phyloP scores from a whole-genome alignment of 2,797 vertebrate species.

The Alosa sapidissima region DNA sequence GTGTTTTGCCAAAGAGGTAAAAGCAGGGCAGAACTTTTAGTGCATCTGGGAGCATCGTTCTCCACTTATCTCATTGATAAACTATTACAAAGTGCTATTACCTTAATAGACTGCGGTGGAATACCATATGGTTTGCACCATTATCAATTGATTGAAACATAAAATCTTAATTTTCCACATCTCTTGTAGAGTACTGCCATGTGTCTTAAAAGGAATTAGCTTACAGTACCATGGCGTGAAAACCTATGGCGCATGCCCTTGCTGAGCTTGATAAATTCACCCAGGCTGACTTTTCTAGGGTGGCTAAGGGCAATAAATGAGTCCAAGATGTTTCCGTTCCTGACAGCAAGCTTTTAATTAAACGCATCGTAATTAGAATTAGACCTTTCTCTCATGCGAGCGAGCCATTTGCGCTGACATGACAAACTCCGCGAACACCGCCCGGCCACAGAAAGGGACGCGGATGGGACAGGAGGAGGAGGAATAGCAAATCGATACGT shows the following conservation, averaged over 20 bases:
- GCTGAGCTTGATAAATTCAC: constrained; percentile 15
- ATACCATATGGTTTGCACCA: not conserved
- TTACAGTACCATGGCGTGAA: not conserved
- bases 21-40: not conserved
- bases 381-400: constrained; percentile 56
- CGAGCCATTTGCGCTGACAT: constrained; percentile 64
- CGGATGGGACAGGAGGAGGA: constrained; percentile 63
- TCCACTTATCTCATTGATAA: constrained; percentile 18
- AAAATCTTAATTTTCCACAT: constrained; percentile 13
- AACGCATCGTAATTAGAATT: constrained; percentile 65
- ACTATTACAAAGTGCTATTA: not conserved
- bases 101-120: not conserved
- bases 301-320: constrained; percentile 59
- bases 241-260: constrained; percentile 4
- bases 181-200: not conserved
- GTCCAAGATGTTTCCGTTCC: constrained; percentile 59
- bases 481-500: constrained; percentile 67
- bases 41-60: not conserved
- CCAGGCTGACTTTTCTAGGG: constrained; percentile 29
- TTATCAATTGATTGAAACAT: constrained; percentile 17
- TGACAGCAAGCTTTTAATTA: constrained; percentile 67
- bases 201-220: not conserved
- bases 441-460: constrained; percentile 20
- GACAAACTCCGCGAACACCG: constrained; percentile 60
- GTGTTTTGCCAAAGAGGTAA: constrained; percentile 8